Evolutionary conservation across 2,888 invertebrate genomes (phyloP), one percentile per base, ranked within the genome.

Genomic region (Disparrhopalites patrizii): DNA sequence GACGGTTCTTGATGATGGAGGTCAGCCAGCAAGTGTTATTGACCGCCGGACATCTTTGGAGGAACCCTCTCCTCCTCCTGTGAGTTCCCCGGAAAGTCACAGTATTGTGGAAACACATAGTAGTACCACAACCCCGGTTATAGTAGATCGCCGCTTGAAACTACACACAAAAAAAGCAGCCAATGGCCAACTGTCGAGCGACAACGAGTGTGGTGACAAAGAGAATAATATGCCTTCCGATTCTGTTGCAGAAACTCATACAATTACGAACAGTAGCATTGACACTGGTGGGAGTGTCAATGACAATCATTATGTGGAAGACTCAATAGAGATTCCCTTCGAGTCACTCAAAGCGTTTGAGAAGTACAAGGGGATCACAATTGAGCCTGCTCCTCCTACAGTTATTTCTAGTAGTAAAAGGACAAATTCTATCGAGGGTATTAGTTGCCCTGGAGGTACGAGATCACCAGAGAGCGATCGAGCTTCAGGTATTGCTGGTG

Each of bases 381-480:
- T 33, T 33, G 50, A 50, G 20, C 2, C 30, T 1, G 18, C 28
- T 10, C 13, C 31, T 4, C 31, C 27, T 2, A 33, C 31, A 43
- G n/a, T 28, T 13, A 20, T 51, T 7, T 23, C 47, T 4, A 50
- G 50, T 61, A n/a, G n/a, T n/a, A n/a, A n/a, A n/a, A n/a, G n/a
- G n/a, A n/a, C n/a, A n/a, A n/a, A n/a, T n/a, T n/a, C n/a, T n/a
- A n/a, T n/a, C n/a, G n/a, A n/a, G n/a, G 62, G 58, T 7, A 57
- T 51, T 8, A 50, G 50, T 1, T 47, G 56, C 3, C 58, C 38
- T 31, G 30, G 62, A 15, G 62, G 47, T 18, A 67, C 51, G 28
- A 28, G 30, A 27, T 47, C 62, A 13, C 50, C 67, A 20, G 67
- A 67, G 23, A 64, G 63, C 55, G 67, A 67, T 25, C 28, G 47